A percentile compares a stretch with the other conserved stretches of the same genome.
Evolutionary conservation across 2,888 invertebrate genomes (phyloP).

Genomic region (Diarsia rubi): DNA sequence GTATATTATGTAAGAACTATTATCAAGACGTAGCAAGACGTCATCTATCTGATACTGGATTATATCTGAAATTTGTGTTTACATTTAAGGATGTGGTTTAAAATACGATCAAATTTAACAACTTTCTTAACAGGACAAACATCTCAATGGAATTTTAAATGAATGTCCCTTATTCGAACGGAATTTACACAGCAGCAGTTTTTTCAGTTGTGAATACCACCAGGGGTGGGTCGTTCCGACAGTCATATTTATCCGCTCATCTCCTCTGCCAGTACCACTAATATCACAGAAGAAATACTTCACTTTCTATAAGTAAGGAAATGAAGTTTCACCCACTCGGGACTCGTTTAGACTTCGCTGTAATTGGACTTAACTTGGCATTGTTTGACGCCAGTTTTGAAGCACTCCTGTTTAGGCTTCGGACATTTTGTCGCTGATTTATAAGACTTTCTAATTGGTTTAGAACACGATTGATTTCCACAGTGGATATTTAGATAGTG

Average conservation of each 20-base stretch:
- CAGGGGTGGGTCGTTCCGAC: neutral
- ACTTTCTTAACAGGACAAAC: no score
- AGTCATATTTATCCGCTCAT: constrained; percentile 24
- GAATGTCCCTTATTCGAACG: no score
- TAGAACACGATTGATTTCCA: constrained; percentile 50
- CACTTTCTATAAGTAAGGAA: constrained; percentile 80
- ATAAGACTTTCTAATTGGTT: constrained; percentile 70
- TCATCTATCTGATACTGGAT: no score
- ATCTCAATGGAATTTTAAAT: no score
- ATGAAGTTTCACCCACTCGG: constrained; percentile 80
- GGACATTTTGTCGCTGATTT: constrained; percentile 73
- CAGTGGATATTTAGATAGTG: neutral
- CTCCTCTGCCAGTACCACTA: constrained; percentile 56
- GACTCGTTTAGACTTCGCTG: constrained; percentile 82
- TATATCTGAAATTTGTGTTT: no score
- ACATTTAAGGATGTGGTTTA: no score
- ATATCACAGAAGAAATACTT: constrained; percentile 80
- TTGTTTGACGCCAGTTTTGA: constrained; percentile 83
- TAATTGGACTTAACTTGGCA: constrained; percentile 86
- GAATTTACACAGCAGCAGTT: no score
- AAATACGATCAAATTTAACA: no score
- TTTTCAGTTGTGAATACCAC: no score
- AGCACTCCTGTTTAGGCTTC: constrained; percentile 68
- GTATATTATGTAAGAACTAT: no score
- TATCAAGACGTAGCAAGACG: no score